Base-by-base conservation (phyloP, 2,113 vertebrate genomes). In the Sylvilagus bachmani region DNA sequence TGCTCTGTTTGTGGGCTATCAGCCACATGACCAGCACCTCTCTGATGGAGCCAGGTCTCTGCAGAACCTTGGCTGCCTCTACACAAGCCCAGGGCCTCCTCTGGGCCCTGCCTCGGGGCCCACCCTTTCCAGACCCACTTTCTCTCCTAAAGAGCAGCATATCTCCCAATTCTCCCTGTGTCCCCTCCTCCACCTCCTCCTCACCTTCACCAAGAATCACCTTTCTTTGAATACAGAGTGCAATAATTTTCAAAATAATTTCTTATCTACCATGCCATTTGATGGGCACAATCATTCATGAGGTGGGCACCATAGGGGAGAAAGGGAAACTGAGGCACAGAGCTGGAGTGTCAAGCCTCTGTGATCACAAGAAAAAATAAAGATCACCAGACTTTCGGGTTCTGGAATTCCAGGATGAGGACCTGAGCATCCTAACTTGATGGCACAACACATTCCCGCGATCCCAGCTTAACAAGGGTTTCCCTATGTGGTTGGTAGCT, bases 131-230 rank as follows among this genome's bases (percentile, higher is more conserved):
- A 80, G 51, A 67, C 33, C 24, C 51, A 85, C 25, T 81, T 79
- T 93, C 74, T 71, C 64, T 90, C 61, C 67, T 69, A 7, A 78
- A 62, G 55, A 51, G 49, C 22, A 64, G 17, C 8, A 1, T 2
- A 10, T 5, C 19, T 51, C 66, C 17, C 33, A 4, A 25, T 75
- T 49, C 33, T 73, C 25, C 11, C 44, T 27, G 16, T 4, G 31
- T 0, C 1, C 3, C 27, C 10, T 14, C 8, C 13, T 14, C 8
- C 10, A 5, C 19, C 6, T 19, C 2, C 29, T 24, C 2, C 49
- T 6, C 44, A 44, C 33, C 19, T 61, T 36, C 53, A 71, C 29
- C 55, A 70, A 71, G 27, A 94, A 51, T 53, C 19, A 66, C 24
- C 64, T 16, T 73, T 78, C 36, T 12, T 64, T 51, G 70, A 89